Percentiles rank a stretch among this genome's conserved stretches.
Conservation (phyloP, 2,113 vertebrate genomes). For the Caranx melampygus region DNA sequence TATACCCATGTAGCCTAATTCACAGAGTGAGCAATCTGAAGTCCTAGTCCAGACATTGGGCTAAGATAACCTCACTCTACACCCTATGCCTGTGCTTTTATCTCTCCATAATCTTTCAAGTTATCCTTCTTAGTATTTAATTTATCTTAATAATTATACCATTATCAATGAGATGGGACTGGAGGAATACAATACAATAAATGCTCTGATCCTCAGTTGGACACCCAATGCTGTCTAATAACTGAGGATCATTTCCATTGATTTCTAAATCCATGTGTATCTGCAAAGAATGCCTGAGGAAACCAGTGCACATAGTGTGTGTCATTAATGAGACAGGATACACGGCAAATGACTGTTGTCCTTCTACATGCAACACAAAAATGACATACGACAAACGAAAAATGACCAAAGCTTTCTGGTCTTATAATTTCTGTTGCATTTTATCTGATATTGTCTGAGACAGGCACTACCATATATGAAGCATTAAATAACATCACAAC, state of each 20-base stretch:
- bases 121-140: constrained; percentile 1
- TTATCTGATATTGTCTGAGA: background rate
- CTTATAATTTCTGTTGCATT: no score
- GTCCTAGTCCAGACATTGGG: background rate
- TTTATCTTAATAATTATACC: background rate
- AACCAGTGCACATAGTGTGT: constrained; percentile 21
- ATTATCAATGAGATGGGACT: background rate
- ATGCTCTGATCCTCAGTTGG: background rate
- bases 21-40: constrained; percentile 6
- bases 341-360: constrained; percentile 41
- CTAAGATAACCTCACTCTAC: background rate
- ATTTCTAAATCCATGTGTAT: constrained; percentile 28
- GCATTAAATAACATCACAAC: background rate
- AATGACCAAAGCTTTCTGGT: background rate
- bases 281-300: constrained; percentile 42
- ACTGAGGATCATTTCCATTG: constrained; percentile 32
- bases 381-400: background rate
- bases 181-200: constrained; percentile 16
- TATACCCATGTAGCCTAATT: constrained; percentile 25
- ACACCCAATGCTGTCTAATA: constrained; percentile 17
- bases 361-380: background rate
- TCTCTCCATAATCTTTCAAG: background rate
- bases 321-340: constrained; percentile 33
- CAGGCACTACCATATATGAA: background rate
- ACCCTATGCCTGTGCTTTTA: background rate